phyloP scores from a whole-genome alignment of 2,797 vertebrate genomes.

The Phaenicophaeus curvirostris region DNA sequence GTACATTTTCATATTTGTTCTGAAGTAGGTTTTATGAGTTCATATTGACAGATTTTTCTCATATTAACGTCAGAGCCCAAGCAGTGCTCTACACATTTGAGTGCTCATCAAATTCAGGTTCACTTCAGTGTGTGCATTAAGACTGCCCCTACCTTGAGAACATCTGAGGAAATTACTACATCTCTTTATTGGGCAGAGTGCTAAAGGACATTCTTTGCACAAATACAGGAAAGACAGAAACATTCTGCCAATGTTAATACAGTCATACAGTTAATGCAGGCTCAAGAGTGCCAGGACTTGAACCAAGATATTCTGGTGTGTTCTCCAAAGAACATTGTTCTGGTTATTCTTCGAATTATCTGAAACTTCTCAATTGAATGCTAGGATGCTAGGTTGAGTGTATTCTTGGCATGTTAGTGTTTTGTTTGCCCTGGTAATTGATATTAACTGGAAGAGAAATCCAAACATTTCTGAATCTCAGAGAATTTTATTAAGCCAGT shows the following conservation, averaged over 20 bases:
- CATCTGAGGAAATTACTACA: not conserved
- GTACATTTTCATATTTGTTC: not conserved
- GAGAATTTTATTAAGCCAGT: not conserved
- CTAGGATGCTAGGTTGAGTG: not conserved
- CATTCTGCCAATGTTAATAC: not conserved
- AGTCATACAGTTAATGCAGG: not conserved
- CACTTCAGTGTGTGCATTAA: not conserved
- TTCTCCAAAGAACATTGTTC: not conserved
- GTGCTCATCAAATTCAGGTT: not conserved
- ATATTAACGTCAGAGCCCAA: not conserved
- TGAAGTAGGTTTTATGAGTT: not conserved
- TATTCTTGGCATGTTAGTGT: not conserved
- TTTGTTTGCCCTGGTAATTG: not conserved
- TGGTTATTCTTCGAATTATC: not conserved
- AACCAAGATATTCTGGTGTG: not conserved
- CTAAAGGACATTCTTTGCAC: not conserved
- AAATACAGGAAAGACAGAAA: not conserved
- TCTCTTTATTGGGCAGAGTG: not conserved
- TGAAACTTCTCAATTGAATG: not conserved
- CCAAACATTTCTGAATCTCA: not conserved
- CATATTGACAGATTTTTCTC: not conserved
- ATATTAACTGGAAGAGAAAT: not conserved
- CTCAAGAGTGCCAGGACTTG: not conserved
- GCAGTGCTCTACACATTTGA: not conserved
- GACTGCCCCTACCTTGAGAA: accelerated